phyloP scores from a whole-genome alignment of 2,888 invertebrate species.

The Eupithecia subfuscata region DNA sequence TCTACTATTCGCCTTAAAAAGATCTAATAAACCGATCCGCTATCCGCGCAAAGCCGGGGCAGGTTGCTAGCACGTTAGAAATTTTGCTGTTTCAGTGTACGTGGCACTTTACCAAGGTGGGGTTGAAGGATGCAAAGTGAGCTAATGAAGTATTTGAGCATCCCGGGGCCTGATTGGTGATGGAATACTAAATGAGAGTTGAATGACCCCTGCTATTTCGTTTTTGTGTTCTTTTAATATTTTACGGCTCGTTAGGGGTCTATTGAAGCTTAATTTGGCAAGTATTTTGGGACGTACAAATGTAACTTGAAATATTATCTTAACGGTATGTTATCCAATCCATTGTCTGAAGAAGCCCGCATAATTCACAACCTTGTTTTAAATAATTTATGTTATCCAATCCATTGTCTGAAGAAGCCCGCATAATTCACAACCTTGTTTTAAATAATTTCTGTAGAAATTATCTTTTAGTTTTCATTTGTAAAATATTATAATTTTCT shows the following conservation, averaged over 20 bases:
- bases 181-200: slow-evolving; percentile 61
- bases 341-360: no score
- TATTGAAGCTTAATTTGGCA: slow-evolving; percentile 17
- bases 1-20: no score
- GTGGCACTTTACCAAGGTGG: slow-evolving; percentile 32
- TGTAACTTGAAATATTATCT: not conserved
- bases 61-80: not conserved
- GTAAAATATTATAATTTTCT: no score
- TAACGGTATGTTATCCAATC: no score
- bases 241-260: slow-evolving; percentile 16
- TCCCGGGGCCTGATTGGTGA: slow-evolving; percentile 58
- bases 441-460: no score
- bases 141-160: slow-evolving; percentile 65
- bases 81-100: slow-evolving; percentile 19
- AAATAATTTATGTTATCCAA: no score
- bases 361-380: no score
- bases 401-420: no score
- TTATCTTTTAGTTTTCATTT: no score
- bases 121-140: slow-evolving; percentile 54
- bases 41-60: not conserved
- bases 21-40: not conserved
- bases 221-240: slow-evolving; percentile 17
- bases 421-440: no score
- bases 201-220: slow-evolving; percentile 32
- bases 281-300: not conserved